Evolutionary conservation across 2,888 invertebrate genomes (phyloP).

Genomic region (Schrankia costaestrigalis): DNA sequence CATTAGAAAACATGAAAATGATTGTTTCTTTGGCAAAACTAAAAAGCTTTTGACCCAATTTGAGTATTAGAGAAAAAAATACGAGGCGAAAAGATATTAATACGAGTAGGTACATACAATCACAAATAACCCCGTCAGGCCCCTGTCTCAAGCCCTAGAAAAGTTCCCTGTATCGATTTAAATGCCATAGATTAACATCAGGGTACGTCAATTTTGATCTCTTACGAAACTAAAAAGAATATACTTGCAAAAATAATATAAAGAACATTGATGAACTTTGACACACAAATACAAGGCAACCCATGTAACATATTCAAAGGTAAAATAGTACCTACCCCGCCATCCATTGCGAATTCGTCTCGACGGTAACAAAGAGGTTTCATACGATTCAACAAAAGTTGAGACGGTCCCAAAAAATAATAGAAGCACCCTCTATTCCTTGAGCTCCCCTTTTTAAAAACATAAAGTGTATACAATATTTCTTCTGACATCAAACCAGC

Average conservation of each 20-base stretch:
- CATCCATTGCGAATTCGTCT: constrained; percentile 61
- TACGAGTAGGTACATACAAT: no score
- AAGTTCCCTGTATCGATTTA: constrained; percentile 1
- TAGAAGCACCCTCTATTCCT: constrained; percentile 61
- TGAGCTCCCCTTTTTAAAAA: constrained; percentile 52
- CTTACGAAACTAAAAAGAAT: constrained; percentile 13
- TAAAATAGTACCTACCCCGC: constrained; percentile 39
- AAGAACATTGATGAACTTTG: constrained; percentile 63
- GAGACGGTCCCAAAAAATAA: constrained; percentile 42
- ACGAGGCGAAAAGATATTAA: no score
- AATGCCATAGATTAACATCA: constrained; percentile 8
- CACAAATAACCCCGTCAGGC: no score
- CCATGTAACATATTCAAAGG: constrained; percentile 48
- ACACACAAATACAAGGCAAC: constrained; percentile 55
- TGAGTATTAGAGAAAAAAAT: no score
- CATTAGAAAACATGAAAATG: no score
- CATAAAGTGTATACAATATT: constrained; percentile 65
- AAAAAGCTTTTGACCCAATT: no score
- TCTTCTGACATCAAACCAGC: constrained; percentile 68
- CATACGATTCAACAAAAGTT: constrained; percentile 46
- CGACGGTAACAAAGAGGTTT: constrained; percentile 52
- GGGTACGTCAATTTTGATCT: constrained; percentile 16
- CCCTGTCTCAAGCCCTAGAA: no score
- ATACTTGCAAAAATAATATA: constrained; percentile 21
- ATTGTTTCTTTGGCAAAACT: no score